phyloP scores from a whole-genome alignment of 2,888 invertebrate genomes.

The Protonemura montana region DNA sequence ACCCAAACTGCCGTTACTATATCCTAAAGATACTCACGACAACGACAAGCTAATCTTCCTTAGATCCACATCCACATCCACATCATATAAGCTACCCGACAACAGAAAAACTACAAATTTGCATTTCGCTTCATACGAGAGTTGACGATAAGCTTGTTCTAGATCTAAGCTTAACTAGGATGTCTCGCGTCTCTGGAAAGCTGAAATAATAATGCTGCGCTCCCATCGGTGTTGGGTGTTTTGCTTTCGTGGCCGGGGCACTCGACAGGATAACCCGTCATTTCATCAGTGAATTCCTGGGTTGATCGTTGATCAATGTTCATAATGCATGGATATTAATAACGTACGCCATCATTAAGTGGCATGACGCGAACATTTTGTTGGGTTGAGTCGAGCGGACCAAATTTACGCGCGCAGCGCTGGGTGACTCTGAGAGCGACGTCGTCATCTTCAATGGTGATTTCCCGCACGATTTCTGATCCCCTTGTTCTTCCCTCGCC shows the following conservation, averaged over 20 bases:
- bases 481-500: not conserved
- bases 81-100: not conserved
- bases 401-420: not conserved
- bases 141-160: not conserved
- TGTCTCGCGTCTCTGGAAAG: not conserved
- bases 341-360: not conserved
- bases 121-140: not conserved
- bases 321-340: constrained; percentile 7
- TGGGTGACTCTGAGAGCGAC: not conserved
- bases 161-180: not conserved
- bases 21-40: not conserved
- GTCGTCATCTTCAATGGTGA: not conserved
- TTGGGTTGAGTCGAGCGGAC: not conserved
- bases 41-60: constrained; percentile 7
- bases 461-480: constrained; percentile 7
- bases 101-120: not conserved
- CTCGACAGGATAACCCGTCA: not conserved
- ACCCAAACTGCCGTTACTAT: not conserved
- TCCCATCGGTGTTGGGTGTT: not conserved
- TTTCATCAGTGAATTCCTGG: constrained; percentile 4
- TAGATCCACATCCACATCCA: not conserved
- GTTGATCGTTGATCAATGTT: constrained; percentile 12
- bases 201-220: constrained; percentile 7
- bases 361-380: not conserved
- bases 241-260: not conserved